A percentile compares a stretch with the other conserved stretches of the same genome.
phyloP scores from a whole-genome alignment of 2,797 vertebrate genomes.

The Gephyroberyx darwinii region DNA sequence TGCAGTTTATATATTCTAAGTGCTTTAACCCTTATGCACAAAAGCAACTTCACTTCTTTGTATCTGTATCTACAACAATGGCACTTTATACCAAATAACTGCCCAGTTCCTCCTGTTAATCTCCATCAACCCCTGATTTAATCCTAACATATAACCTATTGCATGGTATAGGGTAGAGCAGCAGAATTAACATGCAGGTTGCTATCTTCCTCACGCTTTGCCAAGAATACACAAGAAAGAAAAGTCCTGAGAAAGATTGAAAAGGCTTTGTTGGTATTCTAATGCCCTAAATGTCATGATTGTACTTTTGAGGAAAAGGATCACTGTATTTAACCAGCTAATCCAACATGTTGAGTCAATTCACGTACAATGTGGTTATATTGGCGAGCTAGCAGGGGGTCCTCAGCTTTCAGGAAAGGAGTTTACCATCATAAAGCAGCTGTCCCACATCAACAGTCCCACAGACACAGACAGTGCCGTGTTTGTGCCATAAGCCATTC shows the following conservation, averaged over 20 bases:
- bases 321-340: slow-evolving; percentile 78
- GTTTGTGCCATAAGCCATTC: slow-evolving; percentile 77
- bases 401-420: slow-evolving; percentile 69
- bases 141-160: slow-evolving; percentile 40
- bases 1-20: slow-evolving; percentile 45
- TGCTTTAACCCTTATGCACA: slow-evolving; percentile 53
- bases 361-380: slow-evolving; percentile 77
- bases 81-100: slow-evolving; percentile 38
- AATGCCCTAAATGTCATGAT: slow-evolving; percentile 74
- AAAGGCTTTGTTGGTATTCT: slow-evolving; percentile 62
- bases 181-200: slow-evolving; percentile 62
- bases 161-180: slow-evolving; percentile 19
- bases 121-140: slow-evolving; percentile 38
- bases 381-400: slow-evolving; percentile 72
- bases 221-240: slow-evolving; percentile 66
- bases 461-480: slow-evolving; percentile 66
- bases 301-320: slow-evolving; percentile 70
- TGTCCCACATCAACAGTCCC: slow-evolving; percentile 70
- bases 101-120: slow-evolving; percentile 30
- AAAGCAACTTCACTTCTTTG: slow-evolving; percentile 32
- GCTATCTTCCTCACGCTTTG: slow-evolving; percentile 58
- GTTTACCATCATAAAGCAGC: slow-evolving; percentile 84
- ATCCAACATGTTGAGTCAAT: slow-evolving; percentile 80
- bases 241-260: slow-evolving; percentile 55
- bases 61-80: slow-evolving; percentile 38